Evolutionary conservation across 23 tunicate species (phyloP).

Genomic region (Halocynthia aurantium): DNA sequence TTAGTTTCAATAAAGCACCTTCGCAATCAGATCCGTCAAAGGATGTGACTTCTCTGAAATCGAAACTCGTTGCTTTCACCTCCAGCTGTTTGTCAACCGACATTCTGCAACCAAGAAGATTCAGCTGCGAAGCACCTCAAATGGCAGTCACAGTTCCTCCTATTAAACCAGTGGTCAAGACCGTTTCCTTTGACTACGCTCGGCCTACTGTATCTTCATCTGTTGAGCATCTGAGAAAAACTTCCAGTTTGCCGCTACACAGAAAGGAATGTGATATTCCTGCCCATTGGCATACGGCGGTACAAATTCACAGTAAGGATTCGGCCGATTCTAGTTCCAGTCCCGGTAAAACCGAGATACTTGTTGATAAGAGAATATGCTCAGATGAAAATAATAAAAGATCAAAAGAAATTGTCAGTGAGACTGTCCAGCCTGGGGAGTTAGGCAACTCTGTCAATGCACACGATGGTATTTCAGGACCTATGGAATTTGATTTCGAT

Average conservation of each 20-base stretch:
- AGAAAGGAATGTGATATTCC: conserved; percentile 18
- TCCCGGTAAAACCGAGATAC: not conserved
- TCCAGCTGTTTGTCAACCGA: conserved; percentile 1
- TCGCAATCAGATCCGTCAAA: too few relatives aligned
- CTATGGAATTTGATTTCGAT: not conserved
- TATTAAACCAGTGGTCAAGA: conserved; percentile 48
- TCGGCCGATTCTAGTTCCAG: too few relatives aligned
- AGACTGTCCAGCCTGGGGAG: not conserved
- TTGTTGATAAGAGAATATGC: not conserved
- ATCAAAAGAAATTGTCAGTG: not conserved
- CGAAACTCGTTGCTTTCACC: not conserved
- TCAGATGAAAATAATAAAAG: not conserved
- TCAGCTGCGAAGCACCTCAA: conserved; percentile 76
- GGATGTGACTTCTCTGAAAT: not conserved
- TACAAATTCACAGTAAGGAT: not conserved
- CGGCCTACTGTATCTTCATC: not conserved
- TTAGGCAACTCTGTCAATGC: not conserved
- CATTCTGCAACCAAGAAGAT: conserved; percentile 41
- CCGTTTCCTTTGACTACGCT: conserved; percentile 27
- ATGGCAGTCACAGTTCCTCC: conserved; percentile 52
- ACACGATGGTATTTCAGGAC: not conserved
- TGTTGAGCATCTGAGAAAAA: not conserved
- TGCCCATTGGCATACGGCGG: conserved; percentile 21
- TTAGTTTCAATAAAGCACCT: too few relatives aligned
- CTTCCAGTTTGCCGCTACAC: conserved; percentile 2